Evolutionary conservation across 1,140 invertebrate genomes (phyloP).

Genomic region (Drosophila athabasca): DNA sequence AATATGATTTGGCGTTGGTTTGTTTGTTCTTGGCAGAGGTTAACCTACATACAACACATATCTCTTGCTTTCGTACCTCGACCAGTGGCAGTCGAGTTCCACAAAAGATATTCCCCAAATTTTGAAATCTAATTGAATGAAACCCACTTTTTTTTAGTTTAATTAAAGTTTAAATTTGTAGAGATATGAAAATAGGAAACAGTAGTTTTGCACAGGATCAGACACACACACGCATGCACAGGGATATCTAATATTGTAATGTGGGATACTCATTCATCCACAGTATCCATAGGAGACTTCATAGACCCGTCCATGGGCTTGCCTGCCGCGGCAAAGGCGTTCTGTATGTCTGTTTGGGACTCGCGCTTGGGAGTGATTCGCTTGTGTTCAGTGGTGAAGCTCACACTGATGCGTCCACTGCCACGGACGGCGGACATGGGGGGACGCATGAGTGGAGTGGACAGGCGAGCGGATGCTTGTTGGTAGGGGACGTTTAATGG

Average conservation of each 20-base stretch:
- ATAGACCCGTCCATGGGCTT: constrained; percentile 18
- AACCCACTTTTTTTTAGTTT: background rate
- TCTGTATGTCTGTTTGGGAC: constrained; percentile 65
- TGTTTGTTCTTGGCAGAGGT: too few relatives aligned
- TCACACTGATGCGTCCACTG: constrained; percentile 64
- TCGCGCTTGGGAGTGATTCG: constrained; percentile 72
- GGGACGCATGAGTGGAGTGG: constrained; percentile 62
- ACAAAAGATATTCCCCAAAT: too few relatives aligned
- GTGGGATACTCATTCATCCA: constrained; percentile 15
- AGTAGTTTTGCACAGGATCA: constrained; percentile 14
- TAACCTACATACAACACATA: too few relatives aligned
- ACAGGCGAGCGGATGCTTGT: constrained; percentile 41
- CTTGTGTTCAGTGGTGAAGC: constrained; percentile 64
- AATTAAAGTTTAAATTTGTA: constrained; percentile 23
- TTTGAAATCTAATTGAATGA: too few relatives aligned
- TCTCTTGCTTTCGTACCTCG: too few relatives aligned
- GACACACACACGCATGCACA: constrained; percentile 11
- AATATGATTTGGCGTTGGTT: too few relatives aligned
- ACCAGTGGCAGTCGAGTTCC: too few relatives aligned
- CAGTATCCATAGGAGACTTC: constrained; percentile 33
- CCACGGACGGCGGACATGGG: constrained; percentile 64
- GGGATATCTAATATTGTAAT: too few relatives aligned
- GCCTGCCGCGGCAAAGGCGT: constrained; percentile 53
- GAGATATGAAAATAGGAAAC: constrained; percentile 36
- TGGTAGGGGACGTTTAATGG: constrained; percentile 23